Conservation (phyloP, 2,113 vertebrate species). For the Oenanthe melanoleuca region DNA sequence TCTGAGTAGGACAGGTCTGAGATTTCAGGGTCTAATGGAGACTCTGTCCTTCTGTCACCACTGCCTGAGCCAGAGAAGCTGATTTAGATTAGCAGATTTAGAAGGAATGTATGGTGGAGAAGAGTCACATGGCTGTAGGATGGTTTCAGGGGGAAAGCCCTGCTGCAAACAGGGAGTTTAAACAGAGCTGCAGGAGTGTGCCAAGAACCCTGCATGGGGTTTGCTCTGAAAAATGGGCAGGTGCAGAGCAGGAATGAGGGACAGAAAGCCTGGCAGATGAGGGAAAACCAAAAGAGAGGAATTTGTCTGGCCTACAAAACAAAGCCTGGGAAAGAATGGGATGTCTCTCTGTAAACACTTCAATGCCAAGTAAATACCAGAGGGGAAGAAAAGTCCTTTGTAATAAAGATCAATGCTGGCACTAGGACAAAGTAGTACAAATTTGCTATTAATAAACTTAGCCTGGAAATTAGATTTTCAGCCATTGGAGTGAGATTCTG, state of each 20-base stretch:
- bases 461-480: slow-evolving; percentile 32
- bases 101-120: neutral
- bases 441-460: slow-evolving; percentile 50
- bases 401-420: slow-evolving; percentile 26
- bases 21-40: neutral
- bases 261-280: neutral
- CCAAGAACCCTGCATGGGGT: neutral
- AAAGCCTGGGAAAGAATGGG: neutral
- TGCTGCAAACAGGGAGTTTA: neutral
- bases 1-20: neutral
- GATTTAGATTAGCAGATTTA: neutral
- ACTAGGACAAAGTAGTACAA: slow-evolving; percentile 17
- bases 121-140: neutral
- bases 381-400: neutral
- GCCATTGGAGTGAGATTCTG: neutral
- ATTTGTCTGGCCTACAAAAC: neutral
- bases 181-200: neutral
- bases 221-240: neutral
- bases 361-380: neutral
- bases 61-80: neutral
- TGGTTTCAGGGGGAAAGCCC: neutral
- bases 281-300: neutral
- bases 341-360: neutral
- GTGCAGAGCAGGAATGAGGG: neutral
- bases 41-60: neutral